These are phyloP conservation scores for Fragum sueziense DNA, from an alignment of 2,888 invertebrate genomes.

Conservation along the genomic window DNA sequence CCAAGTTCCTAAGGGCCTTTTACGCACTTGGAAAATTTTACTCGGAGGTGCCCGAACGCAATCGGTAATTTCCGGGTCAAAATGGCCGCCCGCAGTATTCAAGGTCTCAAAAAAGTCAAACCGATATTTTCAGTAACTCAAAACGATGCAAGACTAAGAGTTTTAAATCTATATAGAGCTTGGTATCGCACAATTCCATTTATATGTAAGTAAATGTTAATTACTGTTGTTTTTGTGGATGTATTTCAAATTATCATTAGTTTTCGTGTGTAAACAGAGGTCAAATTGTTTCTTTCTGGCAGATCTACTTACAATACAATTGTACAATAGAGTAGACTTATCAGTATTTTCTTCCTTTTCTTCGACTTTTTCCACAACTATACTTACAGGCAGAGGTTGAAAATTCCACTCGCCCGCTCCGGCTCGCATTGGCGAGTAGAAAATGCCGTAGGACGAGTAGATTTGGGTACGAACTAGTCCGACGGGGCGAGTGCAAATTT, in stretches of 20 bases:
- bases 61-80: neutral
- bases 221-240: neutral
- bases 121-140: conserved; percentile 92
- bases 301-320: too few relatives aligned
- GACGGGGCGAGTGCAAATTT: too few relatives aligned
- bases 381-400: too few relatives aligned
- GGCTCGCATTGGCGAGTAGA: too few relatives aligned
- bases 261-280: conserved; percentile 5
- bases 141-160: conserved; percentile 91
- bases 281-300: neutral
- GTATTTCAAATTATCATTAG: neutral
- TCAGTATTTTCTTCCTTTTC: too few relatives aligned
- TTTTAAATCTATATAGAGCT: conserved; percentile 93
- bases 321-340: too few relatives aligned
- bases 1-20: too few relatives aligned
- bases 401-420: too few relatives aligned
- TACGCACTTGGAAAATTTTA: too few relatives aligned
- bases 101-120: conserved; percentile 85
- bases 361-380: too few relatives aligned
- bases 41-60: neutral
- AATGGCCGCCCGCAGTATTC: conserved; percentile 36
- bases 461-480: too few relatives aligned
- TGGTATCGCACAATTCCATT: conserved; percentile 97
- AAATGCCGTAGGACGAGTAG: too few relatives aligned
- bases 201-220: conserved; percentile 87